A percentile compares a stretch with the other conserved stretches of the same genome.
phyloP scores from a whole-genome alignment of 1,140 invertebrate species.

The Meloidogyne hapla region DNA sequence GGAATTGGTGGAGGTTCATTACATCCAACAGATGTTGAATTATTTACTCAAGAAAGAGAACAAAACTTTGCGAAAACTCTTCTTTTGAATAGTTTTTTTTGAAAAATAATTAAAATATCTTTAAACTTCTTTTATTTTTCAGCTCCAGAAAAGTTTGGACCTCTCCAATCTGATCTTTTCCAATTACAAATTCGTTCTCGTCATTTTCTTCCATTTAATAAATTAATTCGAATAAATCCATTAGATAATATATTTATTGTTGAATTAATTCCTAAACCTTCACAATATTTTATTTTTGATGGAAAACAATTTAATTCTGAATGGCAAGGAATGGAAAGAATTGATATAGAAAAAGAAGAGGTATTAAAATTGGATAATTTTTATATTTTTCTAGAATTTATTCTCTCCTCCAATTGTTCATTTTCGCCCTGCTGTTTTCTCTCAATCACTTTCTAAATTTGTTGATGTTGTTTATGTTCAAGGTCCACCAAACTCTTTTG shows the following conservation, averaged over 20 bases:
- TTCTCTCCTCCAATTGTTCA: neutral
- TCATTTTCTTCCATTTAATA: conserved; percentile 11
- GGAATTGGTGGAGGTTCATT: neutral
- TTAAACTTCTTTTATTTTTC: neutral
- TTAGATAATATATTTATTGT: conserved; percentile 20
- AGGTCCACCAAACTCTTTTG: conserved; percentile 20
- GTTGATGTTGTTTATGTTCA: conserved; percentile 17
- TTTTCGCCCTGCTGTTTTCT: neutral
- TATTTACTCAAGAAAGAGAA: conserved; percentile 9
- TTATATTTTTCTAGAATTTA: neutral
- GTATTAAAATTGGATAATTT: neutral
- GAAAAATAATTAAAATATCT: neutral
- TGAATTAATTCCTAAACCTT: neutral
- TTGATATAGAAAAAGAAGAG: neutral
- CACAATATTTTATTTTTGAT: conserved; percentile 22
- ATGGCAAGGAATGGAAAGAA: conserved; percentile 10
- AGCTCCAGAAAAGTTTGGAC: conserved; percentile 24
- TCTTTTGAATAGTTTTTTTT: conserved; percentile 6
- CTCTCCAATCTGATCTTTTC: conserved; percentile 10
- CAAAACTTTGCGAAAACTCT: conserved; percentile 15
- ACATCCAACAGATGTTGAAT: neutral
- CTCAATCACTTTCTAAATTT: neutral
- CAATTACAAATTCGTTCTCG: conserved; percentile 3
- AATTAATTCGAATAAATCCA: conserved; percentile 11
- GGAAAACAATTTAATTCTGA: conserved; percentile 9